phyloP scores from a whole-genome alignment of 2,888 invertebrate genomes.

The Pollenia griseotomentosa region DNA sequence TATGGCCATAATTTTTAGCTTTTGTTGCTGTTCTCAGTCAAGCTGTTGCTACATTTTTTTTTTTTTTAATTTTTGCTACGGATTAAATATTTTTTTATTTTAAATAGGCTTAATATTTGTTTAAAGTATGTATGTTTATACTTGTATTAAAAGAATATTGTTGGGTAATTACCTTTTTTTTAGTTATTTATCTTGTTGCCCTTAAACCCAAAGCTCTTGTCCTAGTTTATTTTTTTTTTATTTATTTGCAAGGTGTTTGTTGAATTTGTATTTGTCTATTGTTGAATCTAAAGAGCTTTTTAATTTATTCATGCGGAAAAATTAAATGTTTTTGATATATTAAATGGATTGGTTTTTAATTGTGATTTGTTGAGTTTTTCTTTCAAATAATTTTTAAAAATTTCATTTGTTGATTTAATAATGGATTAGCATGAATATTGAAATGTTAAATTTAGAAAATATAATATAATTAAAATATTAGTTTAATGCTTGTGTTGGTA shows the following conservation, averaged over 20 bases:
- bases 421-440: background rate
- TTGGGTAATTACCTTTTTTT: conserved; percentile 25
- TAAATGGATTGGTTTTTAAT: background rate
- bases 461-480: no score
- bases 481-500: background rate
- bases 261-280: no score
- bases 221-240: background rate
- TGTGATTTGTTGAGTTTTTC: background rate
- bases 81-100: conserved; percentile 8
- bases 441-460: no score
- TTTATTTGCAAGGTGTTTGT: background rate
- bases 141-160: background rate
- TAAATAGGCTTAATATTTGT: conserved; percentile 4
- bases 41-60: background rate
- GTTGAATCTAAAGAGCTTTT: background rate
- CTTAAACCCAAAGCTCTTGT: background rate
- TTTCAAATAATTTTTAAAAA: background rate
- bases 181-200: conserved; percentile 15
- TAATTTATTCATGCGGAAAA: conserved; percentile 4
- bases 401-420: background rate
- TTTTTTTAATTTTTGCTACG: background rate
- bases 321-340: background rate
- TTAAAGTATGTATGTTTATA: conserved; percentile 8
- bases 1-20: conserved; percentile 24
- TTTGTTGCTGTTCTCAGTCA: conserved; percentile 9